Evolutionary conservation across 2,113 vertebrate species (phyloP), one percentile per base, ranked within the genome.

Genomic region (Chitala chitala): DNA sequence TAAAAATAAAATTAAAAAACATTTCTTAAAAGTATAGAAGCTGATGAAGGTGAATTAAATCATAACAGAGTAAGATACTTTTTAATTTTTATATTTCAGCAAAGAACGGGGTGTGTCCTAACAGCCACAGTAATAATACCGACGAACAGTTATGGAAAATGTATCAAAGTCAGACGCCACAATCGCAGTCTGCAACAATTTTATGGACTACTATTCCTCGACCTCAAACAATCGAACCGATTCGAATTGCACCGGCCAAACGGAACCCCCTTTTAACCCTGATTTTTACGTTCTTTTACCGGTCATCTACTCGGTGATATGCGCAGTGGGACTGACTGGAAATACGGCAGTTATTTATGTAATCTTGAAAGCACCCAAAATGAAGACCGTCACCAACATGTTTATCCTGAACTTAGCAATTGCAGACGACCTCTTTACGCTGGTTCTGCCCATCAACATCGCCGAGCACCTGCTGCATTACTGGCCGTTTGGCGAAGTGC

Each of bases 311-410:
- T 87, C 89, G 0, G 26, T 86, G 24, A 90, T 90, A 75, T 90
- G 91, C n/a, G 88, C 88, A 0, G 85, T 89, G 61, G 91, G 90
- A 9, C 83, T 92, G 71, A 87, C 84, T 0, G 88, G 91, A 13
- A 91, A 92, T 75, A 87, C 84, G 0, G 87, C 90, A 0, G 86
- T 92, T 77, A 91, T 91, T 80, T 90, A 85, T 0, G 89, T 92
- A 69, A 89, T 91, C 76, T 83, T 90, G 33, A 90, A 87, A 74
- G 89, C 85, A 0, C 91, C 92, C 50, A 90, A 87, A 79, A 90
- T 90, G 90, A 91, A 88, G 78, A 90, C 89, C 0, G 89, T 90
- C 42, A 92, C 91, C 36, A 89, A 92, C 5, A 86, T 92, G 82
- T 92, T 92, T 50, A 80, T 80, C 24, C 71, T 80, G 10, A 80